phyloP scores from a whole-genome alignment of 2,888 invertebrate species.

The Caenorhabditis sp. region DNA sequence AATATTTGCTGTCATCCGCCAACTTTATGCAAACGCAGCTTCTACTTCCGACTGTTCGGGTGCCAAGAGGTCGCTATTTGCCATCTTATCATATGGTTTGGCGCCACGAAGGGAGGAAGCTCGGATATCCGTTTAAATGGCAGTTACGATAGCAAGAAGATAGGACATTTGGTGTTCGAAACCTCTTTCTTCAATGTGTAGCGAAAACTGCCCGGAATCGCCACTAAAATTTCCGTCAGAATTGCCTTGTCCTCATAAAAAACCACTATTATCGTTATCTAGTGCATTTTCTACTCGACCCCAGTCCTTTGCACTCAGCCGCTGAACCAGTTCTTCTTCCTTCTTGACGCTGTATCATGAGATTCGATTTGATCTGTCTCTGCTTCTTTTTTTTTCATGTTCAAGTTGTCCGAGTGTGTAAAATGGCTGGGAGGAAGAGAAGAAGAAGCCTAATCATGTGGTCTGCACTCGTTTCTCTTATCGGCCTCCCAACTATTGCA shows the following conservation, averaged over 20 bases:
- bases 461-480: constrained; percentile 17
- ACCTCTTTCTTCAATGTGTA: too few species aligned
- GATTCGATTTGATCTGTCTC: neutral
- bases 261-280: constrained; percentile 1
- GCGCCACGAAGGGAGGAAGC: constrained; percentile 14
- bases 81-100: constrained; percentile 40
- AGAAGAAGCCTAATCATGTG: constrained; percentile 13
- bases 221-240: too few species aligned
- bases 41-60: constrained; percentile 25
- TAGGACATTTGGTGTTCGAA: constrained; percentile 9
- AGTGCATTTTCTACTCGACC: neutral
- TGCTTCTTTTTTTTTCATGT: neutral
- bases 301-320: constrained; percentile 35
- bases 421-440: neutral
- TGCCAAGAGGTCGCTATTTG: constrained; percentile 50
- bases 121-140: constrained; percentile 26
- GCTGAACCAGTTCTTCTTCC: constrained; percentile 32
- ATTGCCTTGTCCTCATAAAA: too few species aligned
- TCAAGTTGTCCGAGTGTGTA: neutral
- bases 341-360: constrained; percentile 16
- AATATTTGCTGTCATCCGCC: constrained; percentile 36
- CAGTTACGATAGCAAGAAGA: constrained; percentile 20
- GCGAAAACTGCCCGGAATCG: neutral
- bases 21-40: constrained; percentile 24
- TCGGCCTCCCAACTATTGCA: neutral